Evolutionary conservation across 2,888 invertebrate genomes (phyloP).

Genomic region (Morpho deidamia): DNA sequence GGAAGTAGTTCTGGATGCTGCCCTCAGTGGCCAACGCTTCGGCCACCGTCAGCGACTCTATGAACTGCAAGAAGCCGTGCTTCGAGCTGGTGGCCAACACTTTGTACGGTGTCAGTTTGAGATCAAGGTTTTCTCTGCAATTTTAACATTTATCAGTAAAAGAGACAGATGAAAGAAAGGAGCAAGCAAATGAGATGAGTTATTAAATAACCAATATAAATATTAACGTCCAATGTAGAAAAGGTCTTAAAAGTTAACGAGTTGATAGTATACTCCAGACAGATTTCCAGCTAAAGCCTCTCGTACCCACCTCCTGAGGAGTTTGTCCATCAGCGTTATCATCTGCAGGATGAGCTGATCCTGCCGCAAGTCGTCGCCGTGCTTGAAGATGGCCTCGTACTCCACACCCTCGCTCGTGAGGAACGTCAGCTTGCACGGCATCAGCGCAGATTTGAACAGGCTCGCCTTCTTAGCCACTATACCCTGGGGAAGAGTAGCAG

Average conservation of each 20-base stretch:
- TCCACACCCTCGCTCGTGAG: slow-evolving; percentile 88
- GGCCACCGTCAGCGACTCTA: slow-evolving; percentile 95
- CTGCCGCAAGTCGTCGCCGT: slow-evolving; percentile 98
- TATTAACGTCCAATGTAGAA: too few relatives aligned
- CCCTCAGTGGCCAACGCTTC: slow-evolving; percentile 93
- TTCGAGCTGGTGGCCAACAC: slow-evolving; percentile 94
- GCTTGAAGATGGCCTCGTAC: slow-evolving; percentile 97
- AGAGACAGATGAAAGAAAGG: too few relatives aligned
- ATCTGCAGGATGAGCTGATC: slow-evolving; percentile 98
- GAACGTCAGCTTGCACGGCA: slow-evolving; percentile 96
- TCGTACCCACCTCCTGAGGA: slow-evolving; percentile 81
- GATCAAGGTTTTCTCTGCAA: slow-evolving; percentile 91
- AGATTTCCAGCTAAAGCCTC: too few relatives aligned
- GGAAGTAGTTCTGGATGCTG: slow-evolving; percentile 94
- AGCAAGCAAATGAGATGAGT: too few relatives aligned
- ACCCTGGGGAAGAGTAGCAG: slow-evolving; percentile 54
- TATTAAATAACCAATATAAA: too few relatives aligned
- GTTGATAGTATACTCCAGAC: too few relatives aligned
- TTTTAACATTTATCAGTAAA: not conserved
- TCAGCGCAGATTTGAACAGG: slow-evolving; percentile 96
- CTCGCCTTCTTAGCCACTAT: slow-evolving; percentile 93
- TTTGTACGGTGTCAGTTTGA: slow-evolving; percentile 95
- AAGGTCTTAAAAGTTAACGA: too few relatives aligned
- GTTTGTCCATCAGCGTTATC: slow-evolving; percentile 98
- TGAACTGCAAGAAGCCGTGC: slow-evolving; percentile 97